Conservation (phyloP, 2,888 invertebrate genomes). For the Branchellion lobata region DNA sequence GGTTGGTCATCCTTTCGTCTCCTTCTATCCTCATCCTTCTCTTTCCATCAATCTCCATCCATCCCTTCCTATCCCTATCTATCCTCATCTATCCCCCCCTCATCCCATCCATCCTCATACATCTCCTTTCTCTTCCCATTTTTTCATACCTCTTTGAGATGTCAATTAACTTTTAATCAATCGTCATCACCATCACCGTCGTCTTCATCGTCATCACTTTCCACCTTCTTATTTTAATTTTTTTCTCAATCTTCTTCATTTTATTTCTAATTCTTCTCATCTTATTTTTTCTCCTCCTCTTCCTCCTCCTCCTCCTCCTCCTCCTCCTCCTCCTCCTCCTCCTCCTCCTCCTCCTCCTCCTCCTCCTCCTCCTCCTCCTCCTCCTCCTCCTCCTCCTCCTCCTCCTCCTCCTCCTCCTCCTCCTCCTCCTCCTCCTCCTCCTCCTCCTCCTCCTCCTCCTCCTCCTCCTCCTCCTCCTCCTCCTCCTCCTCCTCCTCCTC, state of each 20-base stretch:
- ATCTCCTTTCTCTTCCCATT: slow-evolving; percentile 6
- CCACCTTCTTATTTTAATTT: not conserved
- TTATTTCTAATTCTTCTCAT: not conserved
- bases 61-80: no score
- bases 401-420: no score
- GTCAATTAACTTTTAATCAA: no score
- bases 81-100: not conserved
- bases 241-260: not conserved
- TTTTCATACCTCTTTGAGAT: no score
- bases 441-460: not conserved
- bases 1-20: not conserved
- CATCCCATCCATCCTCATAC: slow-evolving; percentile 3
- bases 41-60: no score
- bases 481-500: no score
- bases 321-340: no score
- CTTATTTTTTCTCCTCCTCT: not conserved
- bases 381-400: not conserved
- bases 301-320: not conserved
- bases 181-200: not conserved
- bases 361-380: not conserved
- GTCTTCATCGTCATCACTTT: not conserved
- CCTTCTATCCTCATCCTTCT: no score
- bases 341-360: no score
- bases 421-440: no score
- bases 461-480: not conserved